Percentiles rank a stretch among this genome's conserved stretches.
Evolutionary conservation across 2,888 invertebrate genomes (phyloP).

Genomic region (Epinotia ramella): DNA sequence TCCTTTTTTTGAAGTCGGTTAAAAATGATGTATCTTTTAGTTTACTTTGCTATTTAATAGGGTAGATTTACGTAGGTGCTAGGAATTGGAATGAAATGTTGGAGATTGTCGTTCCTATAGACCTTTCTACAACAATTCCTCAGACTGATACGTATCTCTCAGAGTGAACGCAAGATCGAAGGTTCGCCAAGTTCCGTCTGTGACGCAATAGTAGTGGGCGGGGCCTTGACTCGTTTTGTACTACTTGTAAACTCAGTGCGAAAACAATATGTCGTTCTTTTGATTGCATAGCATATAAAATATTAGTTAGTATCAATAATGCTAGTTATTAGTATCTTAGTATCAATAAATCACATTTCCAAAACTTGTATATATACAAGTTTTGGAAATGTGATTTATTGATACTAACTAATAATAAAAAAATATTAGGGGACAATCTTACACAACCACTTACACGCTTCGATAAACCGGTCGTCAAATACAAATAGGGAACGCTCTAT

Average conservation of each 20-base stretch:
- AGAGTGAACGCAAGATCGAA: constrained; percentile 35
- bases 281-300: neutral
- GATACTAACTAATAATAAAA: neutral
- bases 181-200: constrained; percentile 33
- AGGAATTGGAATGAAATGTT: neutral
- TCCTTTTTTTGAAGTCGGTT: too few relatives aligned
- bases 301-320: too few relatives aligned
- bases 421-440: too few relatives aligned
- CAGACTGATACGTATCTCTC: neutral
- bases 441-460: too few relatives aligned
- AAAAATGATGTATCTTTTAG: too few relatives aligned
- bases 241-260: neutral
- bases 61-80: too few relatives aligned
- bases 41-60: too few relatives aligned
- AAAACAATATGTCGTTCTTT: neutral
- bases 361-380: neutral
- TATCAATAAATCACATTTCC: too few relatives aligned
- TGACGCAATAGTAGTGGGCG: constrained; percentile 33
- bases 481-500: too few relatives aligned
- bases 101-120: neutral
- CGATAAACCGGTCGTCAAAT: too few relatives aligned
- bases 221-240: constrained; percentile 30
- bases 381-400: neutral
- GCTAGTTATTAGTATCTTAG: too few relatives aligned
- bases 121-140: neutral